Evolutionary conservation across 1,140 invertebrate species (phyloP).

Genomic region (Amyelois transitella): DNA sequence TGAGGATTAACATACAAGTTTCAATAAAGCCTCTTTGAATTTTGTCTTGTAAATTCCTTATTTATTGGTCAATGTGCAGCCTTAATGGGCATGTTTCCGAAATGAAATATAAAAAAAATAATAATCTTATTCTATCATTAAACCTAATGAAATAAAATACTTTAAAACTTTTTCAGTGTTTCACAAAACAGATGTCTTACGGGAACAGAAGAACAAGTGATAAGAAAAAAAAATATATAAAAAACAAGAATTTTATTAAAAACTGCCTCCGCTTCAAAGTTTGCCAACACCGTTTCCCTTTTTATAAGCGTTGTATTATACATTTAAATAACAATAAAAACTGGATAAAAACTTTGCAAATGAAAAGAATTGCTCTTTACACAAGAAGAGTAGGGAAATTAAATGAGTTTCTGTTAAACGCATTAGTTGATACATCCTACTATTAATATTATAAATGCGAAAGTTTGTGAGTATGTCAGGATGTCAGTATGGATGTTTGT

Average conservation of each 20-base stretch:
- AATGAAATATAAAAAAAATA: no score
- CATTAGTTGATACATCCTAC: no score
- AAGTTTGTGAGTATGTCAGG: no score
- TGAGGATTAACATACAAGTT: no score
- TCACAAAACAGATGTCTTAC: background rate
- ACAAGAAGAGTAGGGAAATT: background rate
- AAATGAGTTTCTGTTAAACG: no score
- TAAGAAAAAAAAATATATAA: background rate
- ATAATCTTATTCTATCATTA: no score
- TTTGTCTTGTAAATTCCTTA: no score
- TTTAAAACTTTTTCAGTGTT: background rate
- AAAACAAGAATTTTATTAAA: conserved; percentile 2
- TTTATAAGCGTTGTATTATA: conserved; percentile 1
- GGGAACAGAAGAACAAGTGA: background rate
- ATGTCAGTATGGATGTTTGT: no score
- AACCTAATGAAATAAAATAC: background rate
- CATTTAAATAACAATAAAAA: conserved; percentile 9
- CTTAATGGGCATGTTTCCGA: no score
- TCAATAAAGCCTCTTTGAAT: no score
- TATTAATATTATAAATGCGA: no score
- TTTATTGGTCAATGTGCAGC: no score
- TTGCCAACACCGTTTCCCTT: conserved; percentile 1
- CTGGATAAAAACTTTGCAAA: background rate
- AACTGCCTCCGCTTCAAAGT: background rate
- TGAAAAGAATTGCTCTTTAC: background rate